These are phyloP conservation scores for Numenius arquata DNA, from an alignment of 2,113 vertebrate genomes.

Conservation along the genomic window DNA sequence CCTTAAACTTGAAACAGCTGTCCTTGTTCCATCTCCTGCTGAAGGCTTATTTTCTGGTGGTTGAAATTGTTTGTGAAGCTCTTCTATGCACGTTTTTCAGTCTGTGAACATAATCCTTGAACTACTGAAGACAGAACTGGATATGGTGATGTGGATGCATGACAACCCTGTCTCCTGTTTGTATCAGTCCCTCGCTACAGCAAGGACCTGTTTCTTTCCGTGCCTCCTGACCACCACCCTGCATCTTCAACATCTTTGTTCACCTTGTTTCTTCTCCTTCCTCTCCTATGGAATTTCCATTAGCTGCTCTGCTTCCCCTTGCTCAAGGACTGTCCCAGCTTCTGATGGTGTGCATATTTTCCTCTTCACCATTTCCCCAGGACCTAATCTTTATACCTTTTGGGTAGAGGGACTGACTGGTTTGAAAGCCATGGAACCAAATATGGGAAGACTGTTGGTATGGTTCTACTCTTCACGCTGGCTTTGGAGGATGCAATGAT, in stretches of 20 bases:
- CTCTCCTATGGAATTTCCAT: not conserved
- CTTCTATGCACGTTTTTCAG: not conserved
- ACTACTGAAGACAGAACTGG: not conserved
- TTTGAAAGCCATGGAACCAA: not conserved
- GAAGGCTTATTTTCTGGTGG: not conserved
- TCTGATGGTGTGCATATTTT: not conserved
- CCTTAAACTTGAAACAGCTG: not conserved
- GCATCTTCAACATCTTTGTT: not conserved
- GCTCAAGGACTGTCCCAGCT: not conserved
- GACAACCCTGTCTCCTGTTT: not conserved
- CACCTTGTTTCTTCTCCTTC: not conserved
- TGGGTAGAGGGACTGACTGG: not conserved
- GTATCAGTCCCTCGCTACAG: not conserved
- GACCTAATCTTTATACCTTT: not conserved
- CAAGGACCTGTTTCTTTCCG: not conserved
- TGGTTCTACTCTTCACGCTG: not conserved
- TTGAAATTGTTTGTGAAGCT: not conserved
- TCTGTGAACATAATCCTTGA: not conserved
- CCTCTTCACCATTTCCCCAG: not conserved
- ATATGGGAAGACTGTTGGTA: not conserved
- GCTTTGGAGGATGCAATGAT: not conserved
- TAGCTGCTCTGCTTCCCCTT: not conserved
- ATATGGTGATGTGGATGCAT: accelerated
- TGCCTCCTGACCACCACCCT: not conserved
- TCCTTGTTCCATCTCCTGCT: not conserved